Conservation (phyloP, 2,797 vertebrate species). For the Chromobotia macracanthus region DNA sequence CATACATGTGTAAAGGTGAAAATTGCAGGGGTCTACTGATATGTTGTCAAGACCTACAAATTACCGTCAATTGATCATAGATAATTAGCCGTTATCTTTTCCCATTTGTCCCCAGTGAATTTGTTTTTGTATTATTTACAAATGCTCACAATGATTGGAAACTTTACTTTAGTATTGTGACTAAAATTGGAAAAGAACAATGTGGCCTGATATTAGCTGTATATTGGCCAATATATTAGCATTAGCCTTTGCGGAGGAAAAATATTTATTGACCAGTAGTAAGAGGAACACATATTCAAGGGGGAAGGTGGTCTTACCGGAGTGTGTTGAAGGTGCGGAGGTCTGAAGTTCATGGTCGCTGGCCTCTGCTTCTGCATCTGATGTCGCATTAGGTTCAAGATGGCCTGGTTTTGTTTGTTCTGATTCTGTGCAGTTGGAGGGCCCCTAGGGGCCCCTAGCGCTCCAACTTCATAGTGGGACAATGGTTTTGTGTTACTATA, state of each 20-base stretch:
- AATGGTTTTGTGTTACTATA: slow-evolving; percentile 95
- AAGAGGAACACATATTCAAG: no score
- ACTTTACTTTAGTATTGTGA: no score
- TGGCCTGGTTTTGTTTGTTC: slow-evolving; percentile 77
- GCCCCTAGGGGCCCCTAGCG: slow-evolving; percentile 74
- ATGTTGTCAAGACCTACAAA: no score
- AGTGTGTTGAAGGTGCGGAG: slow-evolving; percentile 80
- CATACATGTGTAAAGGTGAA: no score
- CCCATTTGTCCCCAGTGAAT: no score
- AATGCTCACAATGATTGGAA: no score
- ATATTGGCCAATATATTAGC: not conserved
- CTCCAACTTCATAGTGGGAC: slow-evolving; percentile 87
- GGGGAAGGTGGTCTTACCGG: slow-evolving; percentile 78
- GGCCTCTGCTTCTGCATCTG: slow-evolving; percentile 84
- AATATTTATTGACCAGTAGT: not conserved
- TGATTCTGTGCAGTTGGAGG: slow-evolving; percentile 73
- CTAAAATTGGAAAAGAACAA: no score
- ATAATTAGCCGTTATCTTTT: no score
- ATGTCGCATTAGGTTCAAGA: slow-evolving; percentile 82
- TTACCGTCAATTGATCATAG: no score
- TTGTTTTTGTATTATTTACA: no score
- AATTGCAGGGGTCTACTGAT: no score
- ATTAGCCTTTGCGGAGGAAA: not conserved
- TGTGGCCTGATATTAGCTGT: no score
- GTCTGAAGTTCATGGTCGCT: slow-evolving; percentile 80